Base-by-base conservation (phyloP, 1,140 invertebrate genomes). In the Dufourea novaeangliae region DNA sequence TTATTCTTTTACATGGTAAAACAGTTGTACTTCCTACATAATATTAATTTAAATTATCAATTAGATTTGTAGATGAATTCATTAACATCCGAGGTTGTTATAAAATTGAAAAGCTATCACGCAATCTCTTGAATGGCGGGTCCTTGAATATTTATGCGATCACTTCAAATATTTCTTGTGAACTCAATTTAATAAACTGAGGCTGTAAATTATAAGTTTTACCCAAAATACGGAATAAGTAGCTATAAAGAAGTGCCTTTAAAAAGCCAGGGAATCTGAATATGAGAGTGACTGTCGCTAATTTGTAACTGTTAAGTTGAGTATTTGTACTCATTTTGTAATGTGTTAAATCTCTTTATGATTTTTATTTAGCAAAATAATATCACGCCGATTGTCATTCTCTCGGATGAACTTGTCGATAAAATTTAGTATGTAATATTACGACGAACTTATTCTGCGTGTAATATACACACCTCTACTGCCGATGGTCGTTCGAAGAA, bases 191-290 rank as follows among this genome's bases (percentile, higher is more conserved):
- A 61, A 69, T 69, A 69, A 68, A 77, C 37, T 61, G 81, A 85
- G 83, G 80, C 83, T 85, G 83, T 85, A 85, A 84, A 82, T 85
- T 85, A 75, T 85, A 85, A 72, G 69, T 85, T 78, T 82, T 74
- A 79, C 67, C 34, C 57, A 56, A 76, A 67, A 50, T 64, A 70
- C 72, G 71, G 57, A 61, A 56, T 79, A 83, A 84, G 73, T 76
- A 84, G 86, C 86, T 76, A 69, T 84, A 83, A 86, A 80, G 87
- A 90, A 91, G 90, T 91, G 90, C 90, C 90, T 91, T 87, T 85
- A 81, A 63, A 64, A 85, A 88, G 86, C 76, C 77, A 79, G 75
- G 85, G 70, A 80, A 84, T 87, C 72, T 85, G 76, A 83, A 63
- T 57, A 59, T 67, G 74, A 82, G 78, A 80, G 75, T 77, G 78